These are phyloP conservation scores for Clistopyga incitator DNA, from an alignment of 2,888 invertebrate species.

Conservation along the genomic window DNA sequence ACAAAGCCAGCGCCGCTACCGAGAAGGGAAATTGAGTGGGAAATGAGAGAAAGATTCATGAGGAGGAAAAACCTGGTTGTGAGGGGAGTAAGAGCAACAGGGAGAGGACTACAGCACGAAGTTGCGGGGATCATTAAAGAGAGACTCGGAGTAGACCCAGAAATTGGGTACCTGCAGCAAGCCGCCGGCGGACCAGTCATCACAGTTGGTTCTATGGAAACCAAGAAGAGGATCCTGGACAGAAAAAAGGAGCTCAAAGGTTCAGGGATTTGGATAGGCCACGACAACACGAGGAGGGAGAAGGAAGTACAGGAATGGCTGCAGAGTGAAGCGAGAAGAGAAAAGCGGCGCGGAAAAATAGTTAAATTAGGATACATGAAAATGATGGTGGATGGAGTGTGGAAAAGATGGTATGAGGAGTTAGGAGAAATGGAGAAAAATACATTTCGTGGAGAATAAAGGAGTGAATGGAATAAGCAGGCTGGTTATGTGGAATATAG, in stretches of 20 bases:
- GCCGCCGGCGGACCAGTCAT: background rate
- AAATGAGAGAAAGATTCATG: background rate
- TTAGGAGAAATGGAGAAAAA: background rate
- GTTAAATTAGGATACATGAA: background rate
- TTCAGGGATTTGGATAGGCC: background rate
- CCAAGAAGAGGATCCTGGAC: background rate
- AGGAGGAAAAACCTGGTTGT: background rate
- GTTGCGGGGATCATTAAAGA: background rate
- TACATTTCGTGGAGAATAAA: background rate
- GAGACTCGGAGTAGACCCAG: background rate
- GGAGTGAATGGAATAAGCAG: background rate
- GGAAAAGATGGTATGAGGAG: background rate
- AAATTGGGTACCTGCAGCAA: background rate
- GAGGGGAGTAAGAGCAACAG: constrained; percentile 1
- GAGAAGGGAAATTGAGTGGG: no score
- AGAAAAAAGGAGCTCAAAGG: background rate
- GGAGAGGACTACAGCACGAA: background rate
- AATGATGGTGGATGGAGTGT: background rate
- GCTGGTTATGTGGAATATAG: background rate
- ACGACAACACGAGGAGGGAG: background rate
- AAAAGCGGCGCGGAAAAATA: background rate
- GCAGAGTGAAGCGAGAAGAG: background rate
- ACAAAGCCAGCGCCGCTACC: no score
- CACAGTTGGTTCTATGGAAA: background rate
- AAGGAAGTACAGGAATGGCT: background rate